Conservation (phyloP, 2,888 invertebrate species). For the Deilephila porcellus region DNA sequence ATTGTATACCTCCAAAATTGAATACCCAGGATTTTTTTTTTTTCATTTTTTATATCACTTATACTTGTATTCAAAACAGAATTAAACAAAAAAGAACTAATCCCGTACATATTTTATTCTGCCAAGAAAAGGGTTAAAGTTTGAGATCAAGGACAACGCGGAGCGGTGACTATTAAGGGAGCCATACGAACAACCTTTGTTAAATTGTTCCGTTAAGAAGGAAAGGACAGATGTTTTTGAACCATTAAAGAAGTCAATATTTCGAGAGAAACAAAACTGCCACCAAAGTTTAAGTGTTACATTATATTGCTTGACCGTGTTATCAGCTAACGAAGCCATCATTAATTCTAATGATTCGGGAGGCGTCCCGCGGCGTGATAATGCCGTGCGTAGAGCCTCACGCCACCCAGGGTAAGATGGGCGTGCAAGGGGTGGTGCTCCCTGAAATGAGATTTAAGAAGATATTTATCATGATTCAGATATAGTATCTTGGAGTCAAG, state of each 20-base stretch:
- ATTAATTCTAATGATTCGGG: background rate
- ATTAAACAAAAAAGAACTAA: no score
- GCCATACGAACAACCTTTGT: background rate
- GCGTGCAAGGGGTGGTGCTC: conserved; percentile 34
- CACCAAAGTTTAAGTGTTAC: background rate
- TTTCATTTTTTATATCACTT: no score
- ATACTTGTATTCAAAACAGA: no score
- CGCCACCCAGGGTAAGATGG: conserved; percentile 43
- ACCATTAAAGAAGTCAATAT: background rate
- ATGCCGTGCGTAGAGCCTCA: conserved; percentile 33
- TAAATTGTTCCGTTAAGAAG: background rate
- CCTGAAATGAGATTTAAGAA: conserved; percentile 39
- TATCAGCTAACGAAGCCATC: background rate
- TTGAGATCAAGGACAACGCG: background rate
- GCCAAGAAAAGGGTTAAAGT: no score
- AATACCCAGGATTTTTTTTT: no score
- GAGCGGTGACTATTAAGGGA: background rate
- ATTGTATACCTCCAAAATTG: no score
- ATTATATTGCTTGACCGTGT: background rate
- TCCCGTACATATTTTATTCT: no score
- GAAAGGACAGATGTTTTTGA: background rate
- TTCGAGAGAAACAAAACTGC: background rate
- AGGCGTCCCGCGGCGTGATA: background rate
- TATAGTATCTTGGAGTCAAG: conserved; percentile 30
- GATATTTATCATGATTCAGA: conserved; percentile 34